Conservation (phyloP, 2,888 invertebrate species). For the Aphodius sticticus region DNA sequence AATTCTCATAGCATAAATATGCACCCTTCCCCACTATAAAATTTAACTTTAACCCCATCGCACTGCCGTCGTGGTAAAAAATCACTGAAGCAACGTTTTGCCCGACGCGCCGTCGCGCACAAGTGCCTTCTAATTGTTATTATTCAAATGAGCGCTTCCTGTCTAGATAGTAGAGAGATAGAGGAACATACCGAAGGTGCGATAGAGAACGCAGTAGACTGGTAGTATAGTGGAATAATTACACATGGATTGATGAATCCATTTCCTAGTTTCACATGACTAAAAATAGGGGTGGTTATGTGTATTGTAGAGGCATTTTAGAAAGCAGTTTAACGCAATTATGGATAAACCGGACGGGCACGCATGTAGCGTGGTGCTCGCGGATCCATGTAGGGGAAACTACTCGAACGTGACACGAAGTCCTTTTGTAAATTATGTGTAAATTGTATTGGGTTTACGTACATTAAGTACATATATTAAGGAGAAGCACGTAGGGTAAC, state of each 20-base stretch:
- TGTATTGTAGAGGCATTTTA: constrained; percentile 30
- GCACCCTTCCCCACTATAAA: not conserved
- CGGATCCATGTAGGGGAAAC: not conserved
- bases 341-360: not conserved
- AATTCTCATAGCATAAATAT: not conserved
- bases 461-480: too few relatives aligned
- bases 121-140: constrained; percentile 33
- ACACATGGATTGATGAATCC: constrained; percentile 33
- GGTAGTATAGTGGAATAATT: constrained; percentile 28
- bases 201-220: constrained; percentile 20
- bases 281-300: constrained; percentile 37
- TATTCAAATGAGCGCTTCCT: constrained; percentile 37
- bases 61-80: constrained; percentile 25
- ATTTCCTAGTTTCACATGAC: constrained; percentile 36
- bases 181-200: constrained; percentile 11
- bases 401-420: not conserved
- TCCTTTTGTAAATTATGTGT: not conserved
- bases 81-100: constrained; percentile 35
- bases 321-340: constrained; percentile 31
- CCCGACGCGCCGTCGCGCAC: constrained; percentile 27
- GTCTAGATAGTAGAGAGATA: constrained; percentile 28
- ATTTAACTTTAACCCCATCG: constrained; percentile 23
- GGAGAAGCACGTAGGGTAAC: too few relatives aligned
- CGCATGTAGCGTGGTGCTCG: not conserved
- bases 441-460: not conserved